A percentile compares a stretch with the other conserved stretches of the same genome.
phyloP scores from a whole-genome alignment of 2,888 invertebrate species.

The Pachymerium ferrugineum region DNA sequence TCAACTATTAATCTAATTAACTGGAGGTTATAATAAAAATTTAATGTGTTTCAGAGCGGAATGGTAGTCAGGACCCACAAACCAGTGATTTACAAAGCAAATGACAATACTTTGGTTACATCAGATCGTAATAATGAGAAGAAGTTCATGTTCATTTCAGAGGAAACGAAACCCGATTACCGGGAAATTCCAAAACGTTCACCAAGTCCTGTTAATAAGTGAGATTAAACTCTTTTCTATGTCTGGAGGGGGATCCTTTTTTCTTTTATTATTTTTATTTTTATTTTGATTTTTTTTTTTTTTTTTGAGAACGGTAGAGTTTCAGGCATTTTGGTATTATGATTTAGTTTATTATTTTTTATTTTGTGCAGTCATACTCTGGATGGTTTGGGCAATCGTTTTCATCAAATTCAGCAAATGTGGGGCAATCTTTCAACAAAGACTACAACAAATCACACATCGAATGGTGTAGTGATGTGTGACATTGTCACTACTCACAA shows the following conservation, averaged over 20 bases:
- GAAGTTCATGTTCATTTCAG: constrained; percentile 78
- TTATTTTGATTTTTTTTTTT: neutral
- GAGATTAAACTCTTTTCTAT: neutral
- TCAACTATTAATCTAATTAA: neutral
- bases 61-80: constrained; percentile 47
- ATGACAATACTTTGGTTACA: constrained; percentile 52
- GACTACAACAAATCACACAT: constrained; percentile 35
- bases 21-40: neutral
- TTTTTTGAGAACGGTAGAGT: constrained; percentile 30
- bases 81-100: constrained; percentile 57
- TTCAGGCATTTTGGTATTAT: neutral
- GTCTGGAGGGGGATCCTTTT: neutral
- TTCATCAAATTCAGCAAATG: constrained; percentile 71
- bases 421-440: constrained; percentile 55
- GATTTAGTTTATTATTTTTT: constrained; percentile 25
- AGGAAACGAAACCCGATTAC: constrained; percentile 82
- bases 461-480: constrained; percentile 36
- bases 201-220: constrained; percentile 33
- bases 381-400: constrained; percentile 59
- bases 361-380: constrained; percentile 7
- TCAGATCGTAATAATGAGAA: constrained; percentile 72
- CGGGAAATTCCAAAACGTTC: constrained; percentile 54
- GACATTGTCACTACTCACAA: constrained; percentile 39
- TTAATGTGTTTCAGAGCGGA: constrained; percentile 33
- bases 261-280: constrained; percentile 33